These are phyloP conservation scores for Hemicrepidius hirtus DNA, from an alignment of 2,888 invertebrate genomes.

Conservation along the genomic window DNA sequence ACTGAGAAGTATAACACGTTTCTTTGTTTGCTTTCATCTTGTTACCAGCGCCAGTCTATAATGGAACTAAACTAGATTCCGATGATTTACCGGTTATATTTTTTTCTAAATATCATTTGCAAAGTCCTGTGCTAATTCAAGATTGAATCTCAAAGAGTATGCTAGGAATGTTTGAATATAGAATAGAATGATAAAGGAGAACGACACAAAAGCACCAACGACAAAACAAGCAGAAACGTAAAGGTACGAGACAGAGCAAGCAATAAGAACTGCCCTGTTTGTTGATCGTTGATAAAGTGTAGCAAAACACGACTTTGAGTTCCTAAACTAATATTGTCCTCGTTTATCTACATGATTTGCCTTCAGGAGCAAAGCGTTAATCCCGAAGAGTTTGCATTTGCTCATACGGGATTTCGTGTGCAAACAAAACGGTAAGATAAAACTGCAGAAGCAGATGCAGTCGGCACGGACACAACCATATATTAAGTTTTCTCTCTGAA, in stretches of 20 bases:
- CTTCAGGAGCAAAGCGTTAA: slow-evolving; percentile 13
- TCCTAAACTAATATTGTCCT: slow-evolving; percentile 28
- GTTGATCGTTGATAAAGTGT: slow-evolving; percentile 13
- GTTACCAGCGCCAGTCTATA: too few relatives aligned
- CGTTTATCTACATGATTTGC: slow-evolving; percentile 10
- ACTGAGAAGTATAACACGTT: too few relatives aligned
- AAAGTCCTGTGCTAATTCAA: too few relatives aligned
- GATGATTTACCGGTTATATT: too few relatives aligned
- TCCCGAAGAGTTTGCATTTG: slow-evolving; percentile 19
- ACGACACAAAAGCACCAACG: too few relatives aligned
- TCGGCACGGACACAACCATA: slow-evolving; percentile 13
- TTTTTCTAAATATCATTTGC: too few relatives aligned
- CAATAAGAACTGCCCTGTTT: slow-evolving; percentile 12
- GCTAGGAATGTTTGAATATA: too few relatives aligned
- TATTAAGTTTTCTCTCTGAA: slow-evolving; percentile 32
- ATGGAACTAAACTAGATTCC: too few relatives aligned
- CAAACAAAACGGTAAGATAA: slow-evolving; percentile 24
- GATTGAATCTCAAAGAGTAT: too few relatives aligned
- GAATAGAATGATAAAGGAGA: too few relatives aligned
- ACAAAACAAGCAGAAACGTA: too few relatives aligned
- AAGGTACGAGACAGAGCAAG: not conserved
- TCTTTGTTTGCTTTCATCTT: too few relatives aligned
- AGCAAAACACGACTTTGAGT: not conserved
- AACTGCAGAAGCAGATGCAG: slow-evolving; percentile 24
- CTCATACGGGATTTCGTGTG: not conserved